Conservation (phyloP, 2,797 vertebrate species). For the Varecia variegata region DNA sequence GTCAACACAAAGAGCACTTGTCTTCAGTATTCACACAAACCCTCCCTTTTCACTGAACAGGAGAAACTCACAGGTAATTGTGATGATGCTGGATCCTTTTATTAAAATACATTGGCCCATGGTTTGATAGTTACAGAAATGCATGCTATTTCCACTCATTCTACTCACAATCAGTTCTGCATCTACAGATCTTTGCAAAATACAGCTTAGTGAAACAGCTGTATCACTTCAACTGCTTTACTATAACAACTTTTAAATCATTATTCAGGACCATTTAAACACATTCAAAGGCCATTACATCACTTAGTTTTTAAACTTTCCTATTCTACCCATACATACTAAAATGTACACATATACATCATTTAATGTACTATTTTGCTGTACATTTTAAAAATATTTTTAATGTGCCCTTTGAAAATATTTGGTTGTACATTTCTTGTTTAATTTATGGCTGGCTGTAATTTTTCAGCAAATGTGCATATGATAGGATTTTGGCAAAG, state of each 20-base stretch:
- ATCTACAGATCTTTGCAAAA: slow-evolving; percentile 13
- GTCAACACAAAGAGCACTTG: not conserved
- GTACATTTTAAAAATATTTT: not conserved
- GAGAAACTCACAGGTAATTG: not conserved
- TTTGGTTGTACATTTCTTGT: not conserved
- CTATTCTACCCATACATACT: not conserved
- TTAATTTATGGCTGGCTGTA: not conserved
- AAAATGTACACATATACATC: not conserved
- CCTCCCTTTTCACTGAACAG: not conserved
- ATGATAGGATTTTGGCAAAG: not conserved
- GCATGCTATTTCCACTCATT: not conserved
- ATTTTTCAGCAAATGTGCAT: not conserved
- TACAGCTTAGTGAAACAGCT: not conserved
- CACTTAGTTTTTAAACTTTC: not conserved
- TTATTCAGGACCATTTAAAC: not conserved
- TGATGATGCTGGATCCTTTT: not conserved
- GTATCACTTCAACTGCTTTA: not conserved
- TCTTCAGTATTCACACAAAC: not conserved
- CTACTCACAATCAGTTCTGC: not conserved
- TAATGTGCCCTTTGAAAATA: not conserved
- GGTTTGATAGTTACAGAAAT: not conserved
- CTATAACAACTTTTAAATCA: not conserved
- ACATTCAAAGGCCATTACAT: not conserved
- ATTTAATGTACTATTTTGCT: not conserved
- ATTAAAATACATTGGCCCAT: not conserved